Evolutionary conservation across 1,140 invertebrate genomes (phyloP).

Genomic region (Diabrotica virgifera): DNA sequence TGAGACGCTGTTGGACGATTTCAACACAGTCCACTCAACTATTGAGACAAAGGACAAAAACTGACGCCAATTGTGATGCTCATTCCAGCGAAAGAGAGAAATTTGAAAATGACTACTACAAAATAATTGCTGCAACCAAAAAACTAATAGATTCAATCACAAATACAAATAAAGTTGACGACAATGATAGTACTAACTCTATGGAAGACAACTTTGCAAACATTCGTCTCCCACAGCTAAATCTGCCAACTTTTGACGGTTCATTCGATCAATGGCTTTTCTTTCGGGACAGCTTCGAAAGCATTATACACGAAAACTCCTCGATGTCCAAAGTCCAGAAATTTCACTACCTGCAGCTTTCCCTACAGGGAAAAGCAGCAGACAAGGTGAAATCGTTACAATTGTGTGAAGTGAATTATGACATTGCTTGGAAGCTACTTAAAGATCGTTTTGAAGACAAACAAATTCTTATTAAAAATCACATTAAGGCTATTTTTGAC

Average conservation of each 20-base stretch:
- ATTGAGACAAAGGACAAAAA: too few species aligned
- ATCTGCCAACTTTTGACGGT: constrained; percentile 39
- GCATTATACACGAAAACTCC: constrained; percentile 37
- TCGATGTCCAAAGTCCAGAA: constrained; percentile 31
- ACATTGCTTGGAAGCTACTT: constrained; percentile 38
- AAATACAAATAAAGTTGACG: background rate
- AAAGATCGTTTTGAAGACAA: constrained; percentile 41
- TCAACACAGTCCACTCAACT: too few species aligned
- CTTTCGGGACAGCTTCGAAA: constrained; percentile 40
- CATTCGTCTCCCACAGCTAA: constrained; percentile 27
- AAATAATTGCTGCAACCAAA: too few species aligned
- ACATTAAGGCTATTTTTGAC: constrained; percentile 25
- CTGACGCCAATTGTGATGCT: too few species aligned
- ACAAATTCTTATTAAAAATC: constrained; percentile 30
- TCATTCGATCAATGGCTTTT: constrained; percentile 37
- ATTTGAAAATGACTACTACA: too few species aligned
- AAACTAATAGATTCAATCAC: too few species aligned
- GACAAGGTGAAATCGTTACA: constrained; percentile 37
- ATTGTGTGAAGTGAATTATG: constrained; percentile 38
- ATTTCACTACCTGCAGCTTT: too few species aligned
- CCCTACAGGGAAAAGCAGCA: constrained; percentile 37
- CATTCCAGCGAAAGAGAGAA: too few species aligned
- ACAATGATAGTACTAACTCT: background rate
- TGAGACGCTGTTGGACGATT: too few species aligned
- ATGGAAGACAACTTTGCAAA: background rate